Conservation (phyloP, 2,888 invertebrate species). For the Sesia apiformis region DNA sequence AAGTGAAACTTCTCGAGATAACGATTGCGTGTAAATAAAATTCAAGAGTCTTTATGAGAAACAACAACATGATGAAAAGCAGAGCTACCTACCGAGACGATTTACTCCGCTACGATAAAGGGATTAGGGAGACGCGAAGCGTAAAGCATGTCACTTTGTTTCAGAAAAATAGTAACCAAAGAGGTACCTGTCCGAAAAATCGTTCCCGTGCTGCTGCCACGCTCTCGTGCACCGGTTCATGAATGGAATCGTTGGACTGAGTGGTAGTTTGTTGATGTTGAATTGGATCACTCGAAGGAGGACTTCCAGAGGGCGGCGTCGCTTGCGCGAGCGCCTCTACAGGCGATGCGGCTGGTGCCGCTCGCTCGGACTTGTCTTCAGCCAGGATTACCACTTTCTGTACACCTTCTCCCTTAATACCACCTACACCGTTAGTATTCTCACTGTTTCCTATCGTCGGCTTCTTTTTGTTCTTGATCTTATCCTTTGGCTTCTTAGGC, state of each 20-base stretch:
- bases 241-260: constrained; percentile 19
- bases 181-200: constrained; percentile 57
- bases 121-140: constrained; percentile 46
- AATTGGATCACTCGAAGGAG: constrained; percentile 4
- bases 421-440: constrained; percentile 52
- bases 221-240: constrained; percentile 41
- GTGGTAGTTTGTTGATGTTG: constrained; percentile 16
- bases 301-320: constrained; percentile 18
- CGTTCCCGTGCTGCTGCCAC: constrained; percentile 62
- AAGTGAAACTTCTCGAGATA: background rate
- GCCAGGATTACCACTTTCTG: constrained; percentile 51
- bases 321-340: constrained; percentile 30
- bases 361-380: constrained; percentile 45
- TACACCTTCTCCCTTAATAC: constrained; percentile 45
- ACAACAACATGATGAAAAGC: constrained; percentile 38
- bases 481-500: constrained; percentile 49
- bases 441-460: constrained; percentile 25
- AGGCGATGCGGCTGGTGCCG: constrained; percentile 38
- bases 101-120: constrained; percentile 60
- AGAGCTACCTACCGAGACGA: constrained; percentile 37
- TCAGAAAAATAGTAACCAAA: constrained; percentile 6
- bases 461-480: constrained; percentile 27
- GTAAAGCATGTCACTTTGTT: constrained; percentile 11
- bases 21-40: background rate
- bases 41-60: too few species aligned